Base-by-base conservation (phyloP, 2,113 vertebrate genomes). In the Gavialis gangeticus region DNA sequence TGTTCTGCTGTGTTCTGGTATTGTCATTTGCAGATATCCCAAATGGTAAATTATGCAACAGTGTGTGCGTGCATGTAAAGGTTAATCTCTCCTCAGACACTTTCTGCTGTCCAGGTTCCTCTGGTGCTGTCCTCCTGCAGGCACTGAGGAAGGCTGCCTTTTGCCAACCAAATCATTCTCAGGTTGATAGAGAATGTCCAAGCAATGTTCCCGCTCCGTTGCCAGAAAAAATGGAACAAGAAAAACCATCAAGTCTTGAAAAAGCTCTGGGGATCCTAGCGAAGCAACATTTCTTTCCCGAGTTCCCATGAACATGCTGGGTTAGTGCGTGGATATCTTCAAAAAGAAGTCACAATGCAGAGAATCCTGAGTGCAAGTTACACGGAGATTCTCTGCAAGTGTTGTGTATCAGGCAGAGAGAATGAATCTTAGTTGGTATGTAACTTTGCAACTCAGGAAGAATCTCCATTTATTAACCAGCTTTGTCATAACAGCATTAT, bases 21-120 rank as follows among this genome's bases (percentile, higher is more conserved):
- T 82, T 75, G 27, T 60, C 87, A 18, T 97, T 96, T 94, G 54
- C 77, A 73, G 54, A 30, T 62, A 83, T 87, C 84, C 85, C 91
- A 89, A 78, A 55, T 4, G 2, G 66, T 81, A n/a, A 82, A 21
- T 57, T 30, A 37, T 18, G 54, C 75, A 88, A 10, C 27, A 80
- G 59, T 87, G 82, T 93, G 90, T 79, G 55, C 5, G 1, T 27
- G 56, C 2, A 12, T 60, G 59, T 57, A 82, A 54, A 94, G 88
- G 82, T 94, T 93, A 91, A 94, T 79, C 89, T 85, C 82, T 84
- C 62, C 87, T 87, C 82, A 75, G 0, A 87, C 85, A 91, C 69
- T 90, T 97, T 87, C 96, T 91, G 89, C 89, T 96, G 13, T 1
- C 91, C 78, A 73, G 79, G 94, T 97, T 95, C 94, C 77, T 93